Evolutionary conservation across 2,113 vertebrate genomes (phyloP).

Genomic region (pig (Sus scrofa)): T2T-Sscrofa CM000812.6:32930001-32930500

Average conservation of each 20-base stretch:
- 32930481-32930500: not conserved
- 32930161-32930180: not conserved
- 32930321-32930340: not conserved
- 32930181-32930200: not conserved
- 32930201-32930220: not conserved
- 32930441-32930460: not conserved
- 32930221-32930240: constrained; percentile 1
- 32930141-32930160: not conserved
- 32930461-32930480: not conserved
- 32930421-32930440: not conserved
- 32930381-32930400: not conserved
- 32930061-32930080: not conserved
- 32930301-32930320: not conserved
- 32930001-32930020: not conserved
- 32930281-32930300: not conserved
- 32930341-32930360: not conserved
- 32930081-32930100: not conserved
- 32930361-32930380: not conserved
- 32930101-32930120: not conserved
- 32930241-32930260: not conserved
- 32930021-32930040: not conserved
- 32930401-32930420: not conserved
- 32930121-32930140: not conserved
- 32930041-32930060: not conserved
- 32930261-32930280: not conserved